Evolutionary conservation across 1,140 invertebrate species (phyloP), one percentile per base, ranked within the genome.

Genomic region (Pteromalus puparum): DNA sequence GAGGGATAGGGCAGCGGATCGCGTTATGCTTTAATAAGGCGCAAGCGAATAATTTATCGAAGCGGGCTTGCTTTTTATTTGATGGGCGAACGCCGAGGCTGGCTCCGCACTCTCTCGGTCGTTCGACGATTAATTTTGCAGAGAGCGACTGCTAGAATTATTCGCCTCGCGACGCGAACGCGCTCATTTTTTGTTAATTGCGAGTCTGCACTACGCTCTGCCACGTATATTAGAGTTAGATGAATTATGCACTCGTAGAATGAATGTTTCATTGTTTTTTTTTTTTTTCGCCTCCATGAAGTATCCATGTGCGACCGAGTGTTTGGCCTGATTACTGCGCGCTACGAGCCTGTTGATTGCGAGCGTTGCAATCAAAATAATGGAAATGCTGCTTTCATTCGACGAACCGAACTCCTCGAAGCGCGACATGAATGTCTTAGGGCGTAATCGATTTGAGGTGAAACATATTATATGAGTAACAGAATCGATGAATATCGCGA

Each of bases 31-130:
- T 78, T 46, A 42, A 77, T 74, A 73, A 61, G 75, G n/a, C 38
- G 28, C 46, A 74, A 78, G 65, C 72, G 78, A 83, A 73, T 78
- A 78, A 72, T 83, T 78, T 79, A 86, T 84, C 67, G 83, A 73
- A 34, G 24, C 6, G 78, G 30, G 6, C 18, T 21, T 21, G 18
- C 28, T 46, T 10, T n/a, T 48, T 61, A 7, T 38, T 74, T 74
- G 6, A 75, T 72, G 15, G 10, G 1, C 53, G 5, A 21, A n/a
- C 18, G 6, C 53, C 48, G 48, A 21, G 48, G 68, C n/a, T n/a
- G 24, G 1, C 12, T 53, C 4, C 13, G n/a, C 48, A 0, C 21
- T 61, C 53, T 7, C 26, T 6, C 15, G 21, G 61, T 73, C 21
- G 79, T 73, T 81, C 70, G 34, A 28, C 70, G 48, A 73, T 81